These are phyloP conservation scores for Sandelia bainsii DNA, from an alignment of 2,797 vertebrate species.

Conservation along the genomic window DNA sequence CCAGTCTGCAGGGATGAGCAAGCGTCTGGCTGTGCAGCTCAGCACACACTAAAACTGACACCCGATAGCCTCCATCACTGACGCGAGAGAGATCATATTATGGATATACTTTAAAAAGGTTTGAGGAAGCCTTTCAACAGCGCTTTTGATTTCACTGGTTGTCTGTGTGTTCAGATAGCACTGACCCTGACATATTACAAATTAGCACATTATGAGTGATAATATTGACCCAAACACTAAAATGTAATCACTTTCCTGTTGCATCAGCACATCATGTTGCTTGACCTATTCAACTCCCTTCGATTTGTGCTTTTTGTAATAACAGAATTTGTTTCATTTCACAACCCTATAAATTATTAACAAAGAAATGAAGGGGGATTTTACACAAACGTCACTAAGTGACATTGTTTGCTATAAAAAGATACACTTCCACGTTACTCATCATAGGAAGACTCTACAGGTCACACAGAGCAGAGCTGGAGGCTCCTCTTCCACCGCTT, in stretches of 20 bases:
- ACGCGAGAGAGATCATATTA: conserved; percentile 5
- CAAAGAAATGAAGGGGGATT: conserved; percentile 14
- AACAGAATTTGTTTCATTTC: conserved; percentile 31
- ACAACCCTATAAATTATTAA: not conserved
- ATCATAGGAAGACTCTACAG: not conserved
- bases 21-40: conserved; percentile 29
- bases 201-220: not conserved
- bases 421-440: conserved; percentile 1
- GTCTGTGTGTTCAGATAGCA: not conserved
- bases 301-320: not conserved
- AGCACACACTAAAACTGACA: conserved; percentile 27
- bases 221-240: not conserved
- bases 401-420: not conserved
- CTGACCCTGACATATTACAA: not conserved
- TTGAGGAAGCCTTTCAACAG: not conserved
- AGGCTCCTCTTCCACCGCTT: conserved; percentile 20
- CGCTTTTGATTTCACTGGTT: not conserved
- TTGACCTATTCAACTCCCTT: conserved; percentile 7
- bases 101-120: conserved; percentile 9
- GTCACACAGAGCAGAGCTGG: conserved; percentile 7
- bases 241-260: not conserved
- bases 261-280: not conserved
- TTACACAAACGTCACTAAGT: conserved; percentile 17
- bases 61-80: conserved; percentile 25
- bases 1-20: conserved; percentile 34